Percentiles rank a stretch among this genome's conserved stretches.
Conservation (phyloP, 2,888 invertebrate genomes). For the Mythimna ferrago region DNA sequence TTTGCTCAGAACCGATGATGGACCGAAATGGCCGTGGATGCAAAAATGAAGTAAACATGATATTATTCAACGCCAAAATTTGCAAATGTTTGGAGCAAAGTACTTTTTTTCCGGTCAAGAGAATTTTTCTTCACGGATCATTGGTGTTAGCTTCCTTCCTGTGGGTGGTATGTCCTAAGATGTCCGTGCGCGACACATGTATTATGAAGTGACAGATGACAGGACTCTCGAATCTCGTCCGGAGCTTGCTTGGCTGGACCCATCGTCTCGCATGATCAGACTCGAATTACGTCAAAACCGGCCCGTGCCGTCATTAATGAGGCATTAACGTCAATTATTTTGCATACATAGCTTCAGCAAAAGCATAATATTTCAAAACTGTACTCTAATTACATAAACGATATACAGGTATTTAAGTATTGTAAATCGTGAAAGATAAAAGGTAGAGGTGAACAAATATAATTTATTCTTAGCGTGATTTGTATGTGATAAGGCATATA, state of each 20-base stretch:
- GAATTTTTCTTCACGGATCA: conserved; percentile 41
- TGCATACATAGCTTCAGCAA: conserved; percentile 52
- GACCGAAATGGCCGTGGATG: conserved; percentile 77
- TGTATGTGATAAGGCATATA: conserved; percentile 70
- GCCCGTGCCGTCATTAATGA: conserved; percentile 85
- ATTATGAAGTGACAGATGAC: conserved; percentile 59
- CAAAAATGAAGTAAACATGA: conserved; percentile 74
- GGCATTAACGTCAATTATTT: conserved; percentile 74
- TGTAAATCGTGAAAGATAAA: conserved; percentile 34
- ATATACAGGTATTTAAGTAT: conserved; percentile 9
- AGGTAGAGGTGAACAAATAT: conserved; percentile 36
- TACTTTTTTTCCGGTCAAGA: conserved; percentile 12
- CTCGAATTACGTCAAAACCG: conserved; percentile 78
- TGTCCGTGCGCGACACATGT: conserved; percentile 41
- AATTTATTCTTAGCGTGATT: conserved; percentile 62
- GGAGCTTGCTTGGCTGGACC: conserved; percentile 55
- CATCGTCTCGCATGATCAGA: conserved; percentile 61
- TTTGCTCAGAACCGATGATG: conserved; percentile 80
- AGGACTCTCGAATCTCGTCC: conserved; percentile 57
- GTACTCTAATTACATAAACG: conserved; percentile 2
- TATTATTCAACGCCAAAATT: conserved; percentile 58
- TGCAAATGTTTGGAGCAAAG: conserved; percentile 11
- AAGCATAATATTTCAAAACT: conserved; percentile 52
- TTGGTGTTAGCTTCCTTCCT: conserved; percentile 65
- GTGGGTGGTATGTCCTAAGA: conserved; percentile 47